Evolutionary conservation across 2,888 invertebrate genomes (phyloP), one percentile per base, ranked within the genome.

Genomic region (Eristalinus sepulchralis): DNA sequence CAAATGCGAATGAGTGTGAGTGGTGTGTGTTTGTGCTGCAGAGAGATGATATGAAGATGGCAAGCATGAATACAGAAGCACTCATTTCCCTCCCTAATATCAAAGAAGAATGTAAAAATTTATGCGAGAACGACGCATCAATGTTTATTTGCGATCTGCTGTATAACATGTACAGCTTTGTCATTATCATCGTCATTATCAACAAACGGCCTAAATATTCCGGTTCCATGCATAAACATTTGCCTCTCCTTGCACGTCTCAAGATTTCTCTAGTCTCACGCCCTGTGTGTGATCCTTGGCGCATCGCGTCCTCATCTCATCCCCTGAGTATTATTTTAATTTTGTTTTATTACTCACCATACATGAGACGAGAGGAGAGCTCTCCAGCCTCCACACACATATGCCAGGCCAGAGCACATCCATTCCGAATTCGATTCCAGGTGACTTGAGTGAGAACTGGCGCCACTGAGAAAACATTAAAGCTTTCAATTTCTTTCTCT

Each of bases 291-390:
- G 67, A 72, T 80, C 72, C 72, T 60, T 82, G 80, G 81, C 71
- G 77, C 77, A 77, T 72, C 71, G 62, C 70, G 36, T 76, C 78
- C 13, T 82, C 73, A 78, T 71, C 73, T 64, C 62, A 75, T 83
- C 88, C 82, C 87, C 20, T 8, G 88, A 73, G 88, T 83, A 76
- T 88, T 88, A 88, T 88, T 88, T 88, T 84, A 88, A 88, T 88
- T 88, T 88, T 88, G 88, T 88, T 88, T 88, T 88, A 88, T 84
- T 88, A 88, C 88, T 88, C 81, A 88, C 75, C 81, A 66, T 79
- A 78, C 68, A 57, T 13, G 57, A 57, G 57, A 24, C 57, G 57
- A 57, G 55, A 78, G 36, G 62, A 53, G 36, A 78, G 73, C 59
- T 71, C 73, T 70, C 5, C 27, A 27, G 27, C 5, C 27, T 27